These are phyloP conservation scores for Drosophila busckii DNA, from an alignment of 1,140 invertebrate genomes.

Conservation along the genomic window DNA sequence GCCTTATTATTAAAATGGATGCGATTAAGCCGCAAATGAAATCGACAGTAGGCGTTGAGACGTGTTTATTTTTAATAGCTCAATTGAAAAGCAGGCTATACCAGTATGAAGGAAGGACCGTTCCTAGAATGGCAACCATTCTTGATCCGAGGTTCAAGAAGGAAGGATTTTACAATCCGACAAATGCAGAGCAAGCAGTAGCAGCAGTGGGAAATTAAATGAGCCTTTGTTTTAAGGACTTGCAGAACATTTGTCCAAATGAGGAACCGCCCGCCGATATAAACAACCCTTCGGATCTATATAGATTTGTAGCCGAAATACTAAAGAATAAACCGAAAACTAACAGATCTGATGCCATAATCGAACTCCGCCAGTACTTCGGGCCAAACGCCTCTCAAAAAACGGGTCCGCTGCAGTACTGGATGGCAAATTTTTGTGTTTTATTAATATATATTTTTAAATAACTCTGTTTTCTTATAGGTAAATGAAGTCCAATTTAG, in stretches of 20 bases:
- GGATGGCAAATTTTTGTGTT: slow-evolving; percentile 1
- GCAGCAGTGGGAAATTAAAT: neutral
- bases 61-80: too few relatives aligned
- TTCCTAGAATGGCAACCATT: neutral
- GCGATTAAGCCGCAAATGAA: neutral
- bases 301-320: neutral
- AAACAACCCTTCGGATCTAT: neutral
- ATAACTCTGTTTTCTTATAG: too few relatives aligned
- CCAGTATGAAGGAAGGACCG: too few relatives aligned
- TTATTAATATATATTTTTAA: neutral
- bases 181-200: neutral
- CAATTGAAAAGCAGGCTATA: too few relatives aligned
- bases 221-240: neutral
- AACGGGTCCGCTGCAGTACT: neutral
- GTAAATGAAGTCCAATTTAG: too few relatives aligned
- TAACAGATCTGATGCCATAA: neutral
- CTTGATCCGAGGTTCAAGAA: slow-evolving; percentile 1
- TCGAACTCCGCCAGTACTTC: neutral
- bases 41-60: too few relatives aligned
- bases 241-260: neutral
- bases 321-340: neutral
- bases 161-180: neutral
- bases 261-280: neutral
- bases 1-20: neutral
- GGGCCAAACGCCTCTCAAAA: neutral